A percentile compares a stretch with the other conserved stretches of the same genome.
phyloP scores from a whole-genome alignment of 2,888 invertebrate genomes.

The Cheilosia grossa region DNA sequence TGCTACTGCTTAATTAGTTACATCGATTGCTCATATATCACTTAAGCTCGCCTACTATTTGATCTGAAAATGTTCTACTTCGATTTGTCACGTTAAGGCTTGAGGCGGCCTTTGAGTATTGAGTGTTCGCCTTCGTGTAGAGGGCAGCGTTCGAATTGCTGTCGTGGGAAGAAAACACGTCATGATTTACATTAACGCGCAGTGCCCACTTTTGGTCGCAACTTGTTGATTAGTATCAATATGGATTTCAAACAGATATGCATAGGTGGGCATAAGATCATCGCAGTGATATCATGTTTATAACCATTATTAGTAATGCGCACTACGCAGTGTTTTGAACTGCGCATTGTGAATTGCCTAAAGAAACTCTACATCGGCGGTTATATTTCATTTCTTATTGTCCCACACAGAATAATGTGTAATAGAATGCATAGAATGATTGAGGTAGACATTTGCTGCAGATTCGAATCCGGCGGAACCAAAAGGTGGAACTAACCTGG shows the following conservation, averaged over 20 bases:
- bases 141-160: neutral
- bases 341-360: too few species aligned
- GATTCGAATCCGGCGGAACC: too few species aligned
- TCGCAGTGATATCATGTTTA: neutral
- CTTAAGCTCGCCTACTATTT: neutral
- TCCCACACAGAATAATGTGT: too few species aligned
- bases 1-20: neutral
- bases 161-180: neutral
- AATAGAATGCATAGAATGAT: too few species aligned
- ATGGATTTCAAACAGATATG: neutral
- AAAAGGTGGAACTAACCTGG: too few species aligned
- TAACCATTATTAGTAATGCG: neutral
- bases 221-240: neutral
- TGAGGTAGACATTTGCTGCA: too few species aligned
- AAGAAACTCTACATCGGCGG: too few species aligned
- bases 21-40: conserved; percentile 1
- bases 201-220: neutral
- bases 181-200: neutral
- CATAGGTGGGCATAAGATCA: neutral
- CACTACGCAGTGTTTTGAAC: too few species aligned
- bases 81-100: neutral
- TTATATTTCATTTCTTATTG: too few species aligned
- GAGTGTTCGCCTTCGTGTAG: neutral
- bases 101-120: neutral
- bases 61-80: neutral